phyloP scores from a whole-genome alignment of 2,113 vertebrate genomes.

The Eulemur rufifrons region DNA sequence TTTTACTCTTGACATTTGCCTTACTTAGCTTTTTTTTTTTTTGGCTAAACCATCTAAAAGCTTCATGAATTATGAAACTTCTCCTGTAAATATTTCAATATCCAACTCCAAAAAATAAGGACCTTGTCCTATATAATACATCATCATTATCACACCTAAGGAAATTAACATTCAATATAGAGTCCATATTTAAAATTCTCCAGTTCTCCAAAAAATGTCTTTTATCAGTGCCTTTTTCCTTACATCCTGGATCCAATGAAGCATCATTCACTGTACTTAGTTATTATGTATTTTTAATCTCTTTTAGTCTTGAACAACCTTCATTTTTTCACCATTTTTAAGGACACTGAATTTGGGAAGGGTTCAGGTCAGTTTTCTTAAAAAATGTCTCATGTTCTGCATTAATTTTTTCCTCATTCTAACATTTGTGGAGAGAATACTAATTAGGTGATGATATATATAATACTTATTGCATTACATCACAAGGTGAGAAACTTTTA shows the following conservation, averaged over 20 bases:
- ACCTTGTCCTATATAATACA: neutral
- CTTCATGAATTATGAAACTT: neutral
- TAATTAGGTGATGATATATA: neutral
- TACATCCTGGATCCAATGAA: neutral
- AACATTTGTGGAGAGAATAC: neutral
- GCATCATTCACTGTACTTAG: neutral
- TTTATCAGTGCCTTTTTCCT: neutral
- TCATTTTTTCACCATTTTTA: neutral
- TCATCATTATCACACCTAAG: neutral
- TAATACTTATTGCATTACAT: neutral
- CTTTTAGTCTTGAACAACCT: neutral
- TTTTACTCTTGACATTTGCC: neutral
- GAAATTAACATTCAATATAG: neutral
- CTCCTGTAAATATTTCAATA: neutral
- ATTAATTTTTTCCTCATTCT: neutral
- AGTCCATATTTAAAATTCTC: neutral
- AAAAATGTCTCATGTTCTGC: neutral
- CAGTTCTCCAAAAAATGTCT: neutral
- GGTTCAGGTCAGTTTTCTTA: neutral
- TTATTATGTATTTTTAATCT: neutral
- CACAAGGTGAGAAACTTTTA: no score
- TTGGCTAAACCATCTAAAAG: neutral
- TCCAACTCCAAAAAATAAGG: neutral
- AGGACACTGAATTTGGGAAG: neutral
- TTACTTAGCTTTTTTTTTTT: neutral